Conservation (phyloP, 2,888 invertebrate genomes). For the Prionchulus punctatus region DNA sequence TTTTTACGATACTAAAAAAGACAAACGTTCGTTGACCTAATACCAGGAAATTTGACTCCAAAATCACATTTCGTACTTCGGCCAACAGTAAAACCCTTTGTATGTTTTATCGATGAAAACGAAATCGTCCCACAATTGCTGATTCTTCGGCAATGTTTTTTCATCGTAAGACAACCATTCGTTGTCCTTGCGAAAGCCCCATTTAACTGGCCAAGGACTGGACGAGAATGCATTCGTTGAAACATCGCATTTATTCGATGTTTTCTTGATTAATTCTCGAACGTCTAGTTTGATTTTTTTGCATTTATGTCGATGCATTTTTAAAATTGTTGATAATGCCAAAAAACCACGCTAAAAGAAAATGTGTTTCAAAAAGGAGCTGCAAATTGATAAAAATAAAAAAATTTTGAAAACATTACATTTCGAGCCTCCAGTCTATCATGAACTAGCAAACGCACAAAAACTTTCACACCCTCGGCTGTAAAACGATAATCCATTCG, state of each 20-base stretch:
- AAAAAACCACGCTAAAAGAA: too few relatives aligned
- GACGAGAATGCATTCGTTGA: neutral
- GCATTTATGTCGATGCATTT: conserved; percentile 23
- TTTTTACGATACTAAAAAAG: too few relatives aligned
- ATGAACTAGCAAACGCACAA: conserved; percentile 50
- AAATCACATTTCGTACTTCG: conserved; percentile 31
- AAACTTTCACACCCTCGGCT: conserved; percentile 46
- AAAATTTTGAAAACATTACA: too few relatives aligned
- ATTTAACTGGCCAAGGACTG: conserved; percentile 24
- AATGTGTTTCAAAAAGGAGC: too few relatives aligned
- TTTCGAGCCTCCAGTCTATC: conserved; percentile 65
- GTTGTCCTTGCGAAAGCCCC: conserved; percentile 49
- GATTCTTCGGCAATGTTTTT: conserved; percentile 44
- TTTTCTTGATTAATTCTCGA: neutral
- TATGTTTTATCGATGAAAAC: conserved; percentile 52
- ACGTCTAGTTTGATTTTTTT: neutral
- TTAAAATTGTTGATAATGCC: conserved; percentile 48
- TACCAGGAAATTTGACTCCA: neutral
- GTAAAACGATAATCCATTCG: conserved; percentile 54
- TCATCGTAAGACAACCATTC: conserved; percentile 56
- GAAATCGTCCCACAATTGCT: conserved; percentile 56
- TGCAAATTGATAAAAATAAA: too few relatives aligned
- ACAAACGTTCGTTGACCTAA: too few relatives aligned
- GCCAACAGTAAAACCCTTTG: conserved; percentile 44
- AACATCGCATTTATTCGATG: neutral